Evolutionary conservation across 2,797 vertebrate genomes (phyloP).

Genomic region (Sebastiscus albofasciatus): DNA sequence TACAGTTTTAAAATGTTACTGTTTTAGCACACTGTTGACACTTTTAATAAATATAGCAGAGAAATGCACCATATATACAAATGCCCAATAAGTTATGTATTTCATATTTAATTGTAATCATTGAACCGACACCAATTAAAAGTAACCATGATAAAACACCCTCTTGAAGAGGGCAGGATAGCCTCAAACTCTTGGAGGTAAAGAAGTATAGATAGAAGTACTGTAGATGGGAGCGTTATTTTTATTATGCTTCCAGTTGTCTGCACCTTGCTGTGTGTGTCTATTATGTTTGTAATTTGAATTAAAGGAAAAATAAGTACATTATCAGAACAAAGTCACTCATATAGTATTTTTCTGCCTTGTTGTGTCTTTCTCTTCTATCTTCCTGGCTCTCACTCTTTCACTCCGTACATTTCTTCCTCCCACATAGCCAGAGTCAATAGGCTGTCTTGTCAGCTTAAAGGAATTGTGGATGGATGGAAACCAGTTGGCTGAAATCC

Average conservation of each 20-base stretch:
- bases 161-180: background rate
- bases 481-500: slow-evolving; percentile 94
- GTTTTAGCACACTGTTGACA: background rate
- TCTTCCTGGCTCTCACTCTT: slow-evolving; percentile 22
- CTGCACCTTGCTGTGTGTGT: background rate
- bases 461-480: slow-evolving; percentile 99
- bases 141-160: too few relatives aligned
- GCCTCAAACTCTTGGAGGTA: background rate
- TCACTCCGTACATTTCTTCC: slow-evolving; percentile 36
- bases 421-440: slow-evolving; percentile 92
- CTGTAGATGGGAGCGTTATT: background rate
- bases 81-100: background rate
- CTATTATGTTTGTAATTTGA: background rate
- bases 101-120: background rate
- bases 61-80: background rate
- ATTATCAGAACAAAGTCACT: background rate
- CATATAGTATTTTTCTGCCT: background rate
- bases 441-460: slow-evolving; percentile 94
- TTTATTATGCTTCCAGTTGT: background rate
- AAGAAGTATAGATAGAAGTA: background rate
- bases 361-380: slow-evolving; percentile 14
- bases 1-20: background rate
- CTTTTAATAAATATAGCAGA: background rate
- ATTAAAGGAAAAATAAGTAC: background rate
- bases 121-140: background rate